Evolutionary conservation across 64 coral and sea anemone species (phyloP).

Genomic region (Platygyra sinensis): DNA sequence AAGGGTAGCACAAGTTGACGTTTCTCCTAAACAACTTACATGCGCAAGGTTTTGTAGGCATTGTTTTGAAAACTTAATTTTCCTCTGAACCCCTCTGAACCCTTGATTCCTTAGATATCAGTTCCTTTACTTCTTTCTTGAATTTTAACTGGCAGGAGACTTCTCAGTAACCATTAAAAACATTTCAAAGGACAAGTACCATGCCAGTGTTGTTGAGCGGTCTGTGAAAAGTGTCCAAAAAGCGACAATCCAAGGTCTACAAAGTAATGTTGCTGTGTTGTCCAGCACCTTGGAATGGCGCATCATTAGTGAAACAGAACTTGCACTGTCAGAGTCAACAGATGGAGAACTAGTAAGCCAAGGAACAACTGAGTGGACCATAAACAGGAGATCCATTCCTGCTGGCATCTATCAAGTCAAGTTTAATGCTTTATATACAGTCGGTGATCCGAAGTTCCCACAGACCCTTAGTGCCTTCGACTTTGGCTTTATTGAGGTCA

Average conservation of each 20-base stretch:
- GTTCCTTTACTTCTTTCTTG: no score
- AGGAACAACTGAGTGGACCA: slow-evolving; percentile 32
- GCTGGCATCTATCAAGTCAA: slow-evolving; percentile 28
- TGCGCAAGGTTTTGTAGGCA: no score
- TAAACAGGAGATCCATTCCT: slow-evolving; percentile 12
- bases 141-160: neutral
- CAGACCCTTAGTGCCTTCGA: slow-evolving; percentile 7
- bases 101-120: no score
- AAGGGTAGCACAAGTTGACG: no score
- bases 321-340: neutral
- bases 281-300: neutral
- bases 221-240: neutral
- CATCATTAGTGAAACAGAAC: slow-evolving; percentile 17
- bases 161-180: slow-evolving; percentile 30
- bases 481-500: slow-evolving; percentile 27
- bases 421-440: neutral
- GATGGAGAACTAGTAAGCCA: neutral
- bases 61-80: no score
- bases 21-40: no score
- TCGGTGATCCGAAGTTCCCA: slow-evolving; percentile 2
- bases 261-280: neutral
- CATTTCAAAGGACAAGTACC: slow-evolving; percentile 22
- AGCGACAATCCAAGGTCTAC: slow-evolving; percentile 5
- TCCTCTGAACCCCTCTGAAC: no score
- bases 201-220: neutral